Base-by-base conservation (phyloP, 2,113 vertebrate genomes). In the Muntiacus reevesi region DNA sequence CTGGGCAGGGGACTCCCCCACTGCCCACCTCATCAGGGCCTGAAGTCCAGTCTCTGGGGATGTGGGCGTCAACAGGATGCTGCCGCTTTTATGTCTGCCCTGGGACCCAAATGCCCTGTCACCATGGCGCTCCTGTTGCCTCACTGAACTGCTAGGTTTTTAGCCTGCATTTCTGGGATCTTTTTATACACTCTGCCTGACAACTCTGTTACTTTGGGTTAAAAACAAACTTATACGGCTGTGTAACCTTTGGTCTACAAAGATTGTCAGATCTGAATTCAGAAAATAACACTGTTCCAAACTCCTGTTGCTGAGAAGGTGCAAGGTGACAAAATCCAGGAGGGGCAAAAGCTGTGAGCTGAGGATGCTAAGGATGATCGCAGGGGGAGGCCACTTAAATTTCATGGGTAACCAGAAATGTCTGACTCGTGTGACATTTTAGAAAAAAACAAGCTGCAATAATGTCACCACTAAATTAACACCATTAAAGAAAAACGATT, bases 181-280 rank as follows among this genome's bases (percentile, higher is more conserved):
- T 86, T 93, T 90, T 74, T 60, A 95, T 52, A 95, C 17, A 83
- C 85, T 57, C 79, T 86, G 60, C 67, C 67, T 95, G 88, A 95
- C 71, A 95, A 93, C n/a, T 94, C 90, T 87, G 89, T 96, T 96
- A 94, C 96, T 97, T 95, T 96, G 89, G 96, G 97, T 98, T 97
- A 93, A 95, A 98, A 96, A 93, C 97, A 95, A 98, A 97, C 88
- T 91, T 96, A 87, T 91, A 92, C 79, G 91, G 86, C 82, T 94
- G 91, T 89, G 78, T 95, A 96, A 97, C 94, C 93, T 98, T 97
- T 97, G 40, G 78, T 97, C 89, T 79, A 67, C 93, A 93, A 97
- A 97, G 97, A 95, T 1, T 93, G 91, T 97, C 97, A 98, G 95
- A 95, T 97, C 96, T 60, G 94, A 96, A 97, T 95, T 97, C 89